Percentiles rank a stretch among this genome's conserved stretches.
Conservation (phyloP, 2,888 invertebrate species). For the Empis livida region DNA sequence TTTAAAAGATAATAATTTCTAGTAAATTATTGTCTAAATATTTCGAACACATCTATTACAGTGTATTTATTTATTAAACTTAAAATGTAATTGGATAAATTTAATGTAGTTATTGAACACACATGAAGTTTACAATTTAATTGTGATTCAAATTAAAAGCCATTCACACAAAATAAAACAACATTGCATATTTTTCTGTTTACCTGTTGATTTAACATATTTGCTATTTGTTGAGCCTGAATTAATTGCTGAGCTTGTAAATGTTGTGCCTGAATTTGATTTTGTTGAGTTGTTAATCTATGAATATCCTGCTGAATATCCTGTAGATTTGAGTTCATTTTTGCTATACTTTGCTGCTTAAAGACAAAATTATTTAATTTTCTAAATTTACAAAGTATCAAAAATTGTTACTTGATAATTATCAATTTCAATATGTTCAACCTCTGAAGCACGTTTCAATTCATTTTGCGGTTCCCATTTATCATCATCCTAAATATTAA, state of each 20-base stretch:
- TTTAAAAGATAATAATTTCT: no score
- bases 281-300: slow-evolving; percentile 70
- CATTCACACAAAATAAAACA: not conserved
- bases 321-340: slow-evolving; percentile 82
- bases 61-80: no score
- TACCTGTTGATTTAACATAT: slow-evolving; percentile 29
- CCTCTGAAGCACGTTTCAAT: slow-evolving; percentile 57
- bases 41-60: no score
- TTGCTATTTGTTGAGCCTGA: slow-evolving; percentile 42
- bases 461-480: slow-evolving; percentile 58
- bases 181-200: not conserved
- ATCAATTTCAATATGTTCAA: slow-evolving; percentile 71
- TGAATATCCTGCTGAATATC: slow-evolving; percentile 92
- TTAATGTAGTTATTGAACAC: no score
- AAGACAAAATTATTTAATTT: no score
- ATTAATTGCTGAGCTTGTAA: slow-evolving; percentile 45
- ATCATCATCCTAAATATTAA: slow-evolving; percentile 22
- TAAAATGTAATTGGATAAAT: no score
- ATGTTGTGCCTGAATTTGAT: slow-evolving; percentile 52
- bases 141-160: not conserved
- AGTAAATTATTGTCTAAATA: no score
- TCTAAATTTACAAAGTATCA: no score
- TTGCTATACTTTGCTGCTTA: slow-evolving; percentile 37
- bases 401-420: slow-evolving; percentile 54
- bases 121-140: not conserved